Evolutionary conservation across 92 coral and sea anemone genomes (phyloP), one percentile per base, ranked within the genome.

Genomic region (Umimayanthus kanabou): DNA sequence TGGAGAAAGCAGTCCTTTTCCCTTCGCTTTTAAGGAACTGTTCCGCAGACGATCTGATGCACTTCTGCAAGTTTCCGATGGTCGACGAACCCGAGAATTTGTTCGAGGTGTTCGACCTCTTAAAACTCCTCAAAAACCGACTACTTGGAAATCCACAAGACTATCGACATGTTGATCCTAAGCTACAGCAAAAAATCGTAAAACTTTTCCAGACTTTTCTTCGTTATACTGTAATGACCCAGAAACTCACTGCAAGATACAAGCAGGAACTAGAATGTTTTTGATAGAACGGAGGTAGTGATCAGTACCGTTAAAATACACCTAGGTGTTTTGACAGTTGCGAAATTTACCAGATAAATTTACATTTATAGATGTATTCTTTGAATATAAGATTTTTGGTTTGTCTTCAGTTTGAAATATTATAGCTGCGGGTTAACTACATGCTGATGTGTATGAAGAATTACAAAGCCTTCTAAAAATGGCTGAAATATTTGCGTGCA

Each of bases 1-100:
- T 95, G 94, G 98, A 95, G 77, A 95, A 93, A 66, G 92, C 98
- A 43, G 91, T 95, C 6, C 85, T 95, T 77, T 93, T 95, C 76
- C 98, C 98, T 25, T 89, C 93, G 65, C 92, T 93, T 26, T 85
- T 95, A 10, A 88, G 85, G 39, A 95, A 95, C 88, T 89, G 86
- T 39, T 76, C 86, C 9, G 91, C 87, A 29, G 85, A 81, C 80
- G 94, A 91, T 23, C 53, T 84, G 61, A 71, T 80, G 88, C 87
- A 88, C 2, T 80, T 80, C 40, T 80, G 78, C 72, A 86, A 76
- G 76, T 82, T 82, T 65, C 43, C 86, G 15, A 26, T 88, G 43
- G 39, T 86, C 3, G 40, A 83, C 30, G 74, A 74, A 5, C 87
- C 88, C 14, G 81, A 88, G 40, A 92, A 90, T 71, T 85, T 95